These are phyloP conservation scores for Apogon hyalosoma DNA, from an alignment of 2,797 vertebrate species.

Conservation along the genomic window DNA sequence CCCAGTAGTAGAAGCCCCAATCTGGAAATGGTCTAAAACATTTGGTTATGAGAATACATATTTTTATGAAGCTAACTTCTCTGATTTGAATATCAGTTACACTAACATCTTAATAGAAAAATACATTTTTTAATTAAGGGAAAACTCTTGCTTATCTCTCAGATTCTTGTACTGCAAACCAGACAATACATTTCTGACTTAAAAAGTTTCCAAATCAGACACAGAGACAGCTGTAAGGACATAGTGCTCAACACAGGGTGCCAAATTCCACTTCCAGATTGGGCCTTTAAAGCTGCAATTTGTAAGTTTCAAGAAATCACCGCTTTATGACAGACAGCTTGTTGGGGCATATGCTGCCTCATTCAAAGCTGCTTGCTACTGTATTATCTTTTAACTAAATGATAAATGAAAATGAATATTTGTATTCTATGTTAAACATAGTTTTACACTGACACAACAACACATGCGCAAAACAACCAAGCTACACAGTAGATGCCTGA, in stretches of 20 bases:
- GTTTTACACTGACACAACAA: constrained; percentile 64
- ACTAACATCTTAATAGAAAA: constrained; percentile 38
- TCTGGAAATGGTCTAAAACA: constrained; percentile 72
- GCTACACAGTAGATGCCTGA: constrained; percentile 64
- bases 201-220: constrained; percentile 51
- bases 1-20: constrained; percentile 71
- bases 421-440: constrained; percentile 71
- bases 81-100: constrained; percentile 27
- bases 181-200: constrained; percentile 49
- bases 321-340: constrained; percentile 71
- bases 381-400: constrained; percentile 63
- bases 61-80: constrained; percentile 24
- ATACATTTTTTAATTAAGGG: constrained; percentile 35
- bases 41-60: constrained; percentile 30
- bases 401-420: constrained; percentile 59
- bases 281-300: constrained; percentile 83
- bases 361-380: constrained; percentile 61
- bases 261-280: constrained; percentile 78
- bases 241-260: constrained; percentile 49
- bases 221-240: constrained; percentile 65
- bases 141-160: constrained; percentile 35
- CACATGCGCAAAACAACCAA: constrained; percentile 68
- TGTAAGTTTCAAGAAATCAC: constrained; percentile 79
- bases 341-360: constrained; percentile 65
- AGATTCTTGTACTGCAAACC: constrained; percentile 31